Evolutionary conservation across 2,113 vertebrate genomes (phyloP).

Genomic region (Halichoerus grypus): DNA sequence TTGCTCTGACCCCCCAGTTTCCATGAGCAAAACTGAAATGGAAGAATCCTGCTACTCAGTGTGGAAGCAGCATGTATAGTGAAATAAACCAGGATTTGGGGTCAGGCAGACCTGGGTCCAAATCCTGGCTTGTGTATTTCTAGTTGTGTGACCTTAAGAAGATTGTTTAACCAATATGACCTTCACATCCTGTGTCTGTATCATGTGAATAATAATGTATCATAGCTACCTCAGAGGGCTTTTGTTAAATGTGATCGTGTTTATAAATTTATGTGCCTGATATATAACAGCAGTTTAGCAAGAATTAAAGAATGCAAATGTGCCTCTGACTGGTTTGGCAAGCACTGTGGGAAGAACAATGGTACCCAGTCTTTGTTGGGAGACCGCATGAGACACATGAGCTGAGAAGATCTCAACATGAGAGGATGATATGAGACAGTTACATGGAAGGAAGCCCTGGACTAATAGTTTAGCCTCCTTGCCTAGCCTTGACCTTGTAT

Average conservation of each 20-base stretch:
- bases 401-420: background rate
- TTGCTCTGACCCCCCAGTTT: conserved; percentile 51
- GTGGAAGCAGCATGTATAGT: background rate
- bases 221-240: background rate
- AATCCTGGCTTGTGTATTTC: background rate
- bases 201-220: background rate
- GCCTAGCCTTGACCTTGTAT: background rate
- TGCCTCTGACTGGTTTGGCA: background rate
- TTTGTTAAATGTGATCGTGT: background rate
- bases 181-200: background rate
- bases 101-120: conserved; percentile 13
- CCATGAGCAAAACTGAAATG: background rate
- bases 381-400: background rate
- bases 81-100: background rate
- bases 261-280: background rate
- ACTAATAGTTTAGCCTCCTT: background rate
- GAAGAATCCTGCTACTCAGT: conserved; percentile 24
- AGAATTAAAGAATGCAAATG: background rate
- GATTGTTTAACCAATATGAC: background rate
- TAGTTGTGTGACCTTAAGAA: background rate
- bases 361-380: background rate
- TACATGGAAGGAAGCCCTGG: background rate
- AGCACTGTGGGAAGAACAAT: background rate
- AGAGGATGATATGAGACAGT: background rate
- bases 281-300: background rate